Conservation (phyloP, 64 coral and sea anemone genomes). For the Actinia tenebrosa region DNA sequence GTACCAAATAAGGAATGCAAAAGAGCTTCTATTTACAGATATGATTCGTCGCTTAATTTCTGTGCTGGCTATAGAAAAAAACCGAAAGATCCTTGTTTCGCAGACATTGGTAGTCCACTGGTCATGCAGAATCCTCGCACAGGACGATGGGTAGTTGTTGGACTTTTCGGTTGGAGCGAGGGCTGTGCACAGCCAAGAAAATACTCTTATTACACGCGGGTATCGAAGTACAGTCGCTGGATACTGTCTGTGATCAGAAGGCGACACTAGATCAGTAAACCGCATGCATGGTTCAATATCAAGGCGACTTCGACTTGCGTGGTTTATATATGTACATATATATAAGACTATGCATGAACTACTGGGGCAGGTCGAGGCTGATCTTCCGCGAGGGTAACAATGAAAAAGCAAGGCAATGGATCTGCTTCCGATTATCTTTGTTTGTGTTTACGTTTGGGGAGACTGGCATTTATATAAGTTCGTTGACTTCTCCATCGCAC, state of each 20-base stretch:
- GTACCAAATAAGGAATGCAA: slow-evolving; percentile 68
- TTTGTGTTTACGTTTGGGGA: background rate
- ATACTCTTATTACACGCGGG: slow-evolving; percentile 80
- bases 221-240: slow-evolving; percentile 79
- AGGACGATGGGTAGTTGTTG: slow-evolving; percentile 79
- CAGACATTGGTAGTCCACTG: slow-evolving; percentile 73
- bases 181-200: slow-evolving; percentile 73
- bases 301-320: background rate
- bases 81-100: slow-evolving; percentile 72
- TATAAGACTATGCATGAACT: slow-evolving; percentile 3
- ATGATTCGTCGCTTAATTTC: slow-evolving; percentile 42
- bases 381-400: background rate
- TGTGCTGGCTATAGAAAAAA: slow-evolving; percentile 77
- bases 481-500: background rate
- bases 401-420: background rate
- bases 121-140: slow-evolving; percentile 79
- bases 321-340: background rate
- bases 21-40: slow-evolving; percentile 65
- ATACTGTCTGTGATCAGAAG: slow-evolving; percentile 59
- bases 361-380: background rate
- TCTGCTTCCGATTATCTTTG: background rate
- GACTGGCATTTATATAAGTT: background rate
- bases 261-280: background rate
- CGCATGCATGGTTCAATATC: background rate
- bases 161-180: slow-evolving; percentile 87